These are phyloP conservation scores for Tarsius wallacei DNA, from an alignment of 2,797 vertebrate species.

Conservation along the genomic window DNA sequence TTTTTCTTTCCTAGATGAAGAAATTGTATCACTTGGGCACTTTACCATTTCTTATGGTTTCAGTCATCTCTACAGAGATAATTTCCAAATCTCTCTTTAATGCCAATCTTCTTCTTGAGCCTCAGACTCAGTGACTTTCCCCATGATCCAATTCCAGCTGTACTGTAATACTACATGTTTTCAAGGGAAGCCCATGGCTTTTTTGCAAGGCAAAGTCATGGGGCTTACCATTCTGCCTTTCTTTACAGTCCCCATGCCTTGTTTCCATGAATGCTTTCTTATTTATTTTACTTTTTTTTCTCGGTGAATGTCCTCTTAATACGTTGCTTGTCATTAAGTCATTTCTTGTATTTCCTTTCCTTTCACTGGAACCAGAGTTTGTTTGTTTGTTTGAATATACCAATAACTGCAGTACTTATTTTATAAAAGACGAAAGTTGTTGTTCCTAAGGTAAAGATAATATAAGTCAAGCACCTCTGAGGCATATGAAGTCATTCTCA, in stretches of 20 bases:
- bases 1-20: not conserved
- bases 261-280: not conserved
- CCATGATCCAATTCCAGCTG: not conserved
- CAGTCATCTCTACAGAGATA: not conserved
- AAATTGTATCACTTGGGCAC: not conserved
- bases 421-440: not conserved
- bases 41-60: not conserved
- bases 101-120: not conserved
- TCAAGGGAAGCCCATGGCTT: not conserved
- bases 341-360: not conserved
- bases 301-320: not conserved
- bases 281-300: not conserved
- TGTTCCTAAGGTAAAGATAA: not conserved
- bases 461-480: not conserved
- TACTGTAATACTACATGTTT: too few relatives aligned
- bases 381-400: too few relatives aligned
- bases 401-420: not conserved
- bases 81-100: not conserved
- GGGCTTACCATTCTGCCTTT: not conserved
- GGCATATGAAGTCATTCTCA: not conserved
- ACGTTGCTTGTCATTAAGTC: not conserved
- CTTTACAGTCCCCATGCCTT: not conserved
- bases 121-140: not conserved
- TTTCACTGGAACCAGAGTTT: not conserved
- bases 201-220: not conserved